Percentiles rank a stretch among this genome's conserved stretches.
Evolutionary conservation across 2,797 vertebrate genomes (phyloP).

Genomic region (Anomalospiza imberbis): DNA sequence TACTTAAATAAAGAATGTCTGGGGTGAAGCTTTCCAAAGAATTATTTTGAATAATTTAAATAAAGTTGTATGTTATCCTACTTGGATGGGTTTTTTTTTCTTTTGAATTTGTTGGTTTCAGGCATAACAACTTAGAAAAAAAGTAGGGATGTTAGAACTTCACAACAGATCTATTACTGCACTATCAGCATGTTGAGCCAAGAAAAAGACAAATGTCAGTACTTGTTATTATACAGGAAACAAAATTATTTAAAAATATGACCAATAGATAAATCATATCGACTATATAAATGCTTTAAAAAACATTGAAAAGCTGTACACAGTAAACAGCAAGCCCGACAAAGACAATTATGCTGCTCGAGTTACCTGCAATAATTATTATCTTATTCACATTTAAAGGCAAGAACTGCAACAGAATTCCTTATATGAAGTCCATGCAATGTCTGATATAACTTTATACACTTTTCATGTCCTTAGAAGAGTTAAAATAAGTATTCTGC

Average conservation of each 20-base stretch:
- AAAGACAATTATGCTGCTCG: background rate
- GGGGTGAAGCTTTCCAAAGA: constrained; percentile 23
- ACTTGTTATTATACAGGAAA: background rate
- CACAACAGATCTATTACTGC: background rate
- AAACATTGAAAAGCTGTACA: background rate
- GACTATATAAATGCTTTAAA: background rate
- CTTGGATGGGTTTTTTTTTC: background rate
- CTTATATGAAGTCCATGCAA: background rate
- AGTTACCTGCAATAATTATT: background rate
- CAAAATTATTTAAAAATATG: background rate
- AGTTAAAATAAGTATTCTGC: background rate
- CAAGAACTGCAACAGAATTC: background rate
- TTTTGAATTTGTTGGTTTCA: background rate
- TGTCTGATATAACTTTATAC: background rate
- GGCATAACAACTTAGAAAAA: background rate
- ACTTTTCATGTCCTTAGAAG: background rate
- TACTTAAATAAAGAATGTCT: constrained; percentile 52
- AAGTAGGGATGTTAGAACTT: background rate
- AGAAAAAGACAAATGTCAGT: background rate
- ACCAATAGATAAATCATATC: background rate
- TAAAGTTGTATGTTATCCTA: background rate
- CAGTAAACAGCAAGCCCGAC: background rate
- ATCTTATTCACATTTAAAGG: background rate
- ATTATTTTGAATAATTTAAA: constrained; percentile 1
- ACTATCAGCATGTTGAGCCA: background rate